These are phyloP conservation scores for Drosophila neonasuta DNA, from an alignment of 2,888 invertebrate genomes.

Conservation along the genomic window DNA sequence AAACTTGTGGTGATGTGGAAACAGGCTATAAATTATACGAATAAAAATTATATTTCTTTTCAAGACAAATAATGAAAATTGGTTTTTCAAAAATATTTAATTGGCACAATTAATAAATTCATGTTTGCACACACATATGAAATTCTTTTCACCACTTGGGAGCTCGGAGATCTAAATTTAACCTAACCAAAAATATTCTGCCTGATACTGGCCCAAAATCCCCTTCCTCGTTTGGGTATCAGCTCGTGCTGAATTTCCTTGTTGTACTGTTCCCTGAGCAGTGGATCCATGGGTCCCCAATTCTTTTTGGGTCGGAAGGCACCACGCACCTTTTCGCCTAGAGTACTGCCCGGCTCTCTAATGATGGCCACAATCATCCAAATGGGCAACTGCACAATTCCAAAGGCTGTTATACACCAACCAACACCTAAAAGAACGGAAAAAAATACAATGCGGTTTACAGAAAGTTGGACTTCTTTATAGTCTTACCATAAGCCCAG, in stretches of 20 bases:
- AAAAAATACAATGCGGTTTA: too few relatives aligned
- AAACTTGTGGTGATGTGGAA: too few relatives aligned
- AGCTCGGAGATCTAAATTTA: constrained; percentile 32
- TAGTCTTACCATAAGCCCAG: constrained; percentile 85
- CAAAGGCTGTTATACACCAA: constrained; percentile 83
- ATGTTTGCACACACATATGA: background rate
- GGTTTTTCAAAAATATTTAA: constrained; percentile 36
- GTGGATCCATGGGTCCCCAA: constrained; percentile 85
- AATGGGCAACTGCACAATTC: constrained; percentile 83
- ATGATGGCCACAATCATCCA: constrained; percentile 80
- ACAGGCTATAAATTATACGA: too few relatives aligned
- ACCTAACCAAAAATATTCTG: constrained; percentile 78
- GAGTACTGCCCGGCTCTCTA: constrained; percentile 74
- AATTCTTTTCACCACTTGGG: constrained; percentile 19
- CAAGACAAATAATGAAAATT: background rate
- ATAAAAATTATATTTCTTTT: too few relatives aligned
- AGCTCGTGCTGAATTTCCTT: constrained; percentile 79
- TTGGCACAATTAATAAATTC: constrained; percentile 52
- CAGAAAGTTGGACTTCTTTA: background rate
- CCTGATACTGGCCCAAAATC: constrained; percentile 72
- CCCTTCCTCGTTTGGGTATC: constrained; percentile 58
- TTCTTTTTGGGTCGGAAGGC: constrained; percentile 83
- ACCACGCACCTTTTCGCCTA: constrained; percentile 79
- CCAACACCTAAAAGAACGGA: constrained; percentile 77
- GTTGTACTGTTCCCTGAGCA: constrained; percentile 83